Conservation (phyloP, 2,797 vertebrate genomes). For the Odontamblyopus lacepedii region DNA sequence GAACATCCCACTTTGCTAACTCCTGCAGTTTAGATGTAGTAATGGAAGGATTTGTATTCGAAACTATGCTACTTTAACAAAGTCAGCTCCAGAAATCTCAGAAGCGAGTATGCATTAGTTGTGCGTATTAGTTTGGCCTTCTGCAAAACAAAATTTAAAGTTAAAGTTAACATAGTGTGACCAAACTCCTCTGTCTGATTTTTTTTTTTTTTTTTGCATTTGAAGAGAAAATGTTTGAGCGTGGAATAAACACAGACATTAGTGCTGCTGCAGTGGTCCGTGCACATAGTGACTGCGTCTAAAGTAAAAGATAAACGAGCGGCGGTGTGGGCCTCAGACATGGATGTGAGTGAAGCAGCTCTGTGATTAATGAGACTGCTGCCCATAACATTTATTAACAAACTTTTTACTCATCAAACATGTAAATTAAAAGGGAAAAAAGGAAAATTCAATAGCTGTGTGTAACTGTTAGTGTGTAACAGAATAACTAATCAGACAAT, state of each 20-base stretch:
- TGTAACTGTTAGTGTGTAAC: no score
- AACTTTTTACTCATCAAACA: not conserved
- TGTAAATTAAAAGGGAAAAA: no score
- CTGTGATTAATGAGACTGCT: not conserved
- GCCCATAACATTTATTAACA: not conserved
- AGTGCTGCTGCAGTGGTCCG: not conserved
- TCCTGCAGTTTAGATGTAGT: no score
- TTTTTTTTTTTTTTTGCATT: not conserved
- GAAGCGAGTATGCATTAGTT: no score
- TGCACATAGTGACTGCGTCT: not conserved
- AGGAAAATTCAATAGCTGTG: no score
- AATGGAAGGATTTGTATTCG: no score
- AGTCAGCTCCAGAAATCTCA: no score
- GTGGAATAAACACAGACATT: not conserved
- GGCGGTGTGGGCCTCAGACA: not conserved
- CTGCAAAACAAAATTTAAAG: not conserved
- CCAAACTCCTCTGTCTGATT: not conserved
- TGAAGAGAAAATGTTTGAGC: not conserved
- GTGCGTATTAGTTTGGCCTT: no score
- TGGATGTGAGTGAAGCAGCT: not conserved
- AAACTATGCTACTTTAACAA: no score
- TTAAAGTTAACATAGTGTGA: not conserved
- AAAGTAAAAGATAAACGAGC: not conserved
- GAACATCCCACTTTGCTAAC: not conserved
- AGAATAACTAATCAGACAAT: no score